Evolutionary conservation across 2,888 invertebrate genomes (phyloP).

Genomic region (Stenichneumon culpator): DNA sequence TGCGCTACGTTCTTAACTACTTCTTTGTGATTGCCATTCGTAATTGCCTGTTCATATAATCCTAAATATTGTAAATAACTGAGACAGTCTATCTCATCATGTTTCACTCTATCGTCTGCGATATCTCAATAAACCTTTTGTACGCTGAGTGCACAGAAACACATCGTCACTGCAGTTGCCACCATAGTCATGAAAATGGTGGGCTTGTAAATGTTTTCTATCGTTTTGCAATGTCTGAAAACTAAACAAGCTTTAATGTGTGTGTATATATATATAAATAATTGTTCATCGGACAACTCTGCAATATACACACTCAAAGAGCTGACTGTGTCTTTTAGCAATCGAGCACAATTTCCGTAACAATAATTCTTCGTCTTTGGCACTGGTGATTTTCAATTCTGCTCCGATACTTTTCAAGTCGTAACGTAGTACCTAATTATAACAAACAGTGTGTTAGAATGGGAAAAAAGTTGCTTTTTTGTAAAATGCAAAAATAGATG

Average conservation of each 20-base stretch:
- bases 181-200: conserved; percentile 43
- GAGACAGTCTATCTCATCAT: not conserved
- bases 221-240: conserved; percentile 42
- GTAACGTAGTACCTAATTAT: conserved; percentile 7
- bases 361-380: not conserved
- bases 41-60: conserved; percentile 26
- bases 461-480: no score
- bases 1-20: conserved; percentile 41
- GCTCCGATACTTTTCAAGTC: conserved; percentile 23
- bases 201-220: conserved; percentile 38
- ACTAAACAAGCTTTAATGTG: no score
- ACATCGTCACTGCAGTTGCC: conserved; percentile 35
- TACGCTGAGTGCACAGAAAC: conserved; percentile 39
- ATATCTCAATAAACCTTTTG: conserved; percentile 23
- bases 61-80: not conserved
- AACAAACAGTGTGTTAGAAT: not conserved
- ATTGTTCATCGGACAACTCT: not conserved
- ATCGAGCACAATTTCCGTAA: conserved; percentile 20
- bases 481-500: no score
- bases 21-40: conserved; percentile 32
- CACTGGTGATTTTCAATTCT: not conserved
- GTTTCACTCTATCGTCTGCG: not conserved
- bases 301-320: not conserved
- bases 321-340: conserved; percentile 17
- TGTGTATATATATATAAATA: not conserved